phyloP scores from a whole-genome alignment of 1,140 invertebrate genomes.

The Temnothorax nylanderi region DNA sequence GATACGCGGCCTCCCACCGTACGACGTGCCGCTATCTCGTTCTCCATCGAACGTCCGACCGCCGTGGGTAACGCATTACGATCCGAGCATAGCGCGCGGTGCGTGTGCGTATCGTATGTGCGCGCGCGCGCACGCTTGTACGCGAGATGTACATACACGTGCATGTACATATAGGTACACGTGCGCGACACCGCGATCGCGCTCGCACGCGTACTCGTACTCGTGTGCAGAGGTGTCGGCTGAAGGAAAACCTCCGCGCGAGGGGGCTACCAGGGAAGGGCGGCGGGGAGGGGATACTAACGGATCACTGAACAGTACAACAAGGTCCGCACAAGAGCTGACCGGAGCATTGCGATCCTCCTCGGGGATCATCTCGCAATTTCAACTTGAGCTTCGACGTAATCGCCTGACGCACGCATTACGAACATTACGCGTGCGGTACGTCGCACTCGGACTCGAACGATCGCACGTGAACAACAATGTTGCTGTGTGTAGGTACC shows the following conservation, averaged over 20 bases:
- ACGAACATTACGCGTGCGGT: slow-evolving; percentile 35
- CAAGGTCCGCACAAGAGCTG: background rate
- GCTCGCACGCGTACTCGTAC: slow-evolving; percentile 62
- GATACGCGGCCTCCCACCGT: slow-evolving; percentile 74
- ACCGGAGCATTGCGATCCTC: slow-evolving; percentile 36
- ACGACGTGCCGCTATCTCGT: slow-evolving; percentile 75
- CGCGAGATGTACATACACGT: slow-evolving; percentile 19
- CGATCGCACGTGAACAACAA: slow-evolving; percentile 15
- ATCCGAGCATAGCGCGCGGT: slow-evolving; percentile 43
- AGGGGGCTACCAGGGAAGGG: slow-evolving; percentile 30
- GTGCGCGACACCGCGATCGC: slow-evolving; percentile 35
- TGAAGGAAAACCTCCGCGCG: slow-evolving; percentile 53
- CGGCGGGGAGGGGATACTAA: slow-evolving; percentile 49
- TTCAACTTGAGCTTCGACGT: slow-evolving; percentile 52
- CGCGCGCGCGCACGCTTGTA: no score
- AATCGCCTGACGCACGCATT: slow-evolving; percentile 46
- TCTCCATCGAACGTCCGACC: slow-evolving; percentile 73
- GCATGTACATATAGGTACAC: slow-evolving; percentile 20
- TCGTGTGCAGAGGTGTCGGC: slow-evolving; percentile 68
- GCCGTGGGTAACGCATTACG: slow-evolving; percentile 73
- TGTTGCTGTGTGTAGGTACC: background rate
- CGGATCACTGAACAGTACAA: slow-evolving; percentile 62
- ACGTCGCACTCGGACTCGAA: background rate
- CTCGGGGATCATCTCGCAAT: slow-evolving; percentile 49
- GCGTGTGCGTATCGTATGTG: slow-evolving; percentile 24